Evolutionary conservation across 2,797 vertebrate species (phyloP).

Genomic region (Parauchenoglanis punctatus): DNA sequence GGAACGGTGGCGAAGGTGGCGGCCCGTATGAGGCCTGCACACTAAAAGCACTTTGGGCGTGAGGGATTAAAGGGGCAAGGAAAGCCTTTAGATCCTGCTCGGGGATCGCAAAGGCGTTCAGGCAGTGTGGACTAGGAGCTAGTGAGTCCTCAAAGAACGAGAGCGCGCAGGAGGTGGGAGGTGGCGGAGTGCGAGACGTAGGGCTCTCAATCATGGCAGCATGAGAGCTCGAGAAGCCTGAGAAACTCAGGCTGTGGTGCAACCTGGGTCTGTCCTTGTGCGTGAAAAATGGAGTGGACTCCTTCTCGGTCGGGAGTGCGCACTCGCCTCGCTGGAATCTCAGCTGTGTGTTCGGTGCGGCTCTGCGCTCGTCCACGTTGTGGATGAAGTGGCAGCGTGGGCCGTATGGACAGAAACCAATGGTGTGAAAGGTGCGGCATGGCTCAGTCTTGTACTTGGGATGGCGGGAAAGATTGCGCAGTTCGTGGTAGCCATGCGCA

Average conservation of each 20-base stretch:
- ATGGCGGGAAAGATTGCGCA: constrained; percentile 88
- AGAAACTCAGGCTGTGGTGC: constrained; percentile 94
- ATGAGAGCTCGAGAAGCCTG: constrained; percentile 88
- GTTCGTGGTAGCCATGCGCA: constrained; percentile 90
- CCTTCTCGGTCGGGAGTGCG: constrained; percentile 63
- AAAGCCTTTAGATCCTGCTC: constrained; percentile 89
- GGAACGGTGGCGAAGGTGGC: constrained; percentile 83
- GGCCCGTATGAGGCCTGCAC: constrained; percentile 73
- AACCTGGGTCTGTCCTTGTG: constrained; percentile 85
- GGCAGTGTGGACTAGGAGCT: constrained; percentile 69
- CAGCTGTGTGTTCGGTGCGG: constrained; percentile 73
- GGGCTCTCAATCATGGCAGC: constrained; percentile 82
- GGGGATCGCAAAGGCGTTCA: constrained; percentile 85
- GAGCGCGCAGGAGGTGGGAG: constrained; percentile 76
- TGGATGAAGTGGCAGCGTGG: constrained; percentile 94
- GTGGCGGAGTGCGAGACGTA: constrained; percentile 87
- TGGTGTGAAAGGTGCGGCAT: constrained; percentile 94
- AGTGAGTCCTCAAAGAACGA: constrained; percentile 85
- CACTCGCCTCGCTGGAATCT: constrained; percentile 64
- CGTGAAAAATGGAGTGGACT: constrained; percentile 56
- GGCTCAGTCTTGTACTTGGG: constrained; percentile 95
- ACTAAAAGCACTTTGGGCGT: constrained; percentile 77
- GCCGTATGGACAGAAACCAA: constrained; percentile 92
- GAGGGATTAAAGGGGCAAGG: constrained; percentile 86
- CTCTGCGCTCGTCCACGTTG: constrained; percentile 89